Percentiles rank a stretch among this genome's conserved stretches.
Evolutionary conservation across 2,797 vertebrate genomes (phyloP).

Genomic region (Perdix hodgsoniae): DNA sequence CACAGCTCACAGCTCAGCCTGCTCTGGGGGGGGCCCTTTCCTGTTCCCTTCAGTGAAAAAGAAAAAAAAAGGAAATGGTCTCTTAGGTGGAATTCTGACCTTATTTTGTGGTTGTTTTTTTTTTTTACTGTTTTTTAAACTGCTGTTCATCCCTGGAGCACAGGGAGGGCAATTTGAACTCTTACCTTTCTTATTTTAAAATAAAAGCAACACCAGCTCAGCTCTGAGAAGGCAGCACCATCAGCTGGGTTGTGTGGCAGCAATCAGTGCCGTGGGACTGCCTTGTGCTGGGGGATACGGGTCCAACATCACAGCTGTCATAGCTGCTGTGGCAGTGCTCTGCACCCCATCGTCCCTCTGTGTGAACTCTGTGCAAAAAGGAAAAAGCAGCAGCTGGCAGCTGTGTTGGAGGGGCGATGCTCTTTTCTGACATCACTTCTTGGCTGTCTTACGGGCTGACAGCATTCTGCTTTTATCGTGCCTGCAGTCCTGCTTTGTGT

Average conservation of each 20-base stretch:
- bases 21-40: accelerated
- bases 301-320: no score
- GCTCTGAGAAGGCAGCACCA: neutral
- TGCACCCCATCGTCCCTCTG: neutral
- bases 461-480: neutral
- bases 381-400: neutral
- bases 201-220: neutral
- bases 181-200: neutral
- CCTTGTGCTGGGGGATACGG: no score
- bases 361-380: no score
- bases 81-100: neutral
- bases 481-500: neutral
- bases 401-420: neutral
- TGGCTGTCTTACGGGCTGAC: neutral
- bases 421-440: neutral
- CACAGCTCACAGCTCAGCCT: accelerated
- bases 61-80: neutral
- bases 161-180: neutral
- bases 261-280: no score
- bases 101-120: no score
- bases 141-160: neutral
- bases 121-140: neutral
- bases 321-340: no score
- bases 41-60: neutral
- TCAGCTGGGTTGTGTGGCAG: no score